A percentile compares a stretch with the other conserved stretches of the same genome.
These are phyloP conservation scores for Frankliniella fusca DNA, from an alignment of 2,888 invertebrate genomes.

Conservation along the genomic window DNA sequence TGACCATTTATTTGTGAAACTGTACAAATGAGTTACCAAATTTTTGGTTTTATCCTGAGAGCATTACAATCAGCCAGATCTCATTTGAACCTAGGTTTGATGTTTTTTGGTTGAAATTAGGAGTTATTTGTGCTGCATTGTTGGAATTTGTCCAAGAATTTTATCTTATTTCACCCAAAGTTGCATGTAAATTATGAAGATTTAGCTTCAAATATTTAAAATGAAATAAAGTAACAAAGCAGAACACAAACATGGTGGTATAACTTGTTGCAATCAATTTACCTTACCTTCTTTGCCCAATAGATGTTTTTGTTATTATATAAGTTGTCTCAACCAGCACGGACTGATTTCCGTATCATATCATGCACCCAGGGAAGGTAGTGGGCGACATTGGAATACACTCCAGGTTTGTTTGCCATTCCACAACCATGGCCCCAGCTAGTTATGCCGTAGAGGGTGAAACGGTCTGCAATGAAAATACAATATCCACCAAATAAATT, in stretches of 20 bases:
- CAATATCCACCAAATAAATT: background rate
- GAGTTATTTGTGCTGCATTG: too few relatives aligned
- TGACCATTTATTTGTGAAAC: background rate
- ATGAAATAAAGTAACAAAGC: background rate
- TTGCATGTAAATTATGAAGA: background rate
- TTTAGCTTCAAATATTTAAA: background rate
- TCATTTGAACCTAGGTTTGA: too few relatives aligned
- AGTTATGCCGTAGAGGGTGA: slow-evolving; percentile 65
- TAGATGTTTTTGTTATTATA: too few relatives aligned
- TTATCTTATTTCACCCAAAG: background rate
- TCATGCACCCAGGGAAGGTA: slow-evolving; percentile 65
- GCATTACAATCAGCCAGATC: too few relatives aligned
- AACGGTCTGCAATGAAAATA: slow-evolving; percentile 48
- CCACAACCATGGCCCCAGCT: slow-evolving; percentile 78
- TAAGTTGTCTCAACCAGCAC: background rate
- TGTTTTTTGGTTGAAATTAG: too few relatives aligned
- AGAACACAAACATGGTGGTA: background rate
- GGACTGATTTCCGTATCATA: slow-evolving; percentile 47
- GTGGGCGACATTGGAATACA: slow-evolving; percentile 62
- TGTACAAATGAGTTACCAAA: too few relatives aligned
- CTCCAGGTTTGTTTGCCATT: slow-evolving; percentile 67
- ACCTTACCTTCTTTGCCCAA: background rate
- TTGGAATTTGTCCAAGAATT: too few relatives aligned
- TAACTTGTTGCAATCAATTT: background rate
- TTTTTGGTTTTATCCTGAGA: too few relatives aligned